Evolutionary conservation across 2,113 vertebrate species (phyloP), one percentile per base, ranked within the genome.

Genomic region (Varanus komodoensis): DNA sequence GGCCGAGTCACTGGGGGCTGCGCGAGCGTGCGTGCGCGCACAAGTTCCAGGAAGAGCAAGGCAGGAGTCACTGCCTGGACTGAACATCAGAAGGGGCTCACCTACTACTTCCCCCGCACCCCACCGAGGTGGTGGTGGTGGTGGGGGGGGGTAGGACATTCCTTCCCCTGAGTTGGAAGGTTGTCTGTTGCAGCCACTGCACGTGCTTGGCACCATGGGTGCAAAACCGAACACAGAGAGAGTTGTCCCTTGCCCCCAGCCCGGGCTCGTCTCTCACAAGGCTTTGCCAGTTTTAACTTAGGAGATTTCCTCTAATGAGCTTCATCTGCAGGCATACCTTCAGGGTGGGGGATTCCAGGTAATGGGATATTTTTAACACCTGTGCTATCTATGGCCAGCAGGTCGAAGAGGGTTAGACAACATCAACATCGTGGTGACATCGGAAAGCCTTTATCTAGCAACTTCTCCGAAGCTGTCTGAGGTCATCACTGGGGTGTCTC

Each of bases 31-130:
- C 84, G 86, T 92, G 80, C 0, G 25, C 52, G 25, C 57, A 38
- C 19, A 2, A 11, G 17, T 87, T 4, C 29, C 15, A 3, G 92
- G 54, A 89, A 92, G 91, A 78, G 52, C 89, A 82, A 93, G 91
- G 17, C 17, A 1, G 11, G 95, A 95, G 93, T 89, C 1, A 44
- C 54, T 38, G 54, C 74, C 90, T 93, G 94, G 95, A 96, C 92
- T 34, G 23, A 68, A 89, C 5, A 92, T 94, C 94, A 93, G 94
- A 2, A 90, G 34, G 25, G 92, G 91, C 92, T 91, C 82, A 79
- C 93, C 93, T 94, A 74, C 95, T 95, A 86, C 34, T 61, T 3
- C 68, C 6, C 38, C 50, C 32, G 8, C 52, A n/a, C n/a, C 57
- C 57, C 57, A 14, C 27, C 80, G 38, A 44, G 38, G 38, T 44